Evolutionary conservation across 2,797 vertebrate genomes (phyloP).

Genomic region (Gambelia wislizenii): DNA sequence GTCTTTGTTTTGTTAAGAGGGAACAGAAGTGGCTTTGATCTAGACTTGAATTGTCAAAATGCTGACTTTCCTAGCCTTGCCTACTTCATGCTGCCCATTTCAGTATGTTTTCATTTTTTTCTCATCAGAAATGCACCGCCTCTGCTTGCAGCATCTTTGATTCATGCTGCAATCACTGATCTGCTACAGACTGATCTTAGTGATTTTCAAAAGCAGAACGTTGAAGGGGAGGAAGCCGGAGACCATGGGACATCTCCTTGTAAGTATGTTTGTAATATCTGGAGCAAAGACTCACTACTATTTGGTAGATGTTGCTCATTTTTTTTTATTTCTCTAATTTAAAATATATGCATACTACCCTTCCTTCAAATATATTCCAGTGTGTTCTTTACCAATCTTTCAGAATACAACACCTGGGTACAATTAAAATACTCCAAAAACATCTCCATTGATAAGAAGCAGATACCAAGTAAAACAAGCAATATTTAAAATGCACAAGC

Average conservation of each 20-base stretch:
- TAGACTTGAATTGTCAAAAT: background rate
- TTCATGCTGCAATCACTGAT: slow-evolving; percentile 81
- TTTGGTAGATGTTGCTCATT: background rate
- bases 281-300: background rate
- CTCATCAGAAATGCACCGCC: slow-evolving; percentile 78
- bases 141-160: slow-evolving; percentile 80
- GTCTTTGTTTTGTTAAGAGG: background rate
- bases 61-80: background rate
- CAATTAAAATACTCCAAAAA: background rate
- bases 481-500: background rate
- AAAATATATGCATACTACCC: background rate
- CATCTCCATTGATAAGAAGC: background rate
- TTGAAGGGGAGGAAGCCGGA: slow-evolving; percentile 69
- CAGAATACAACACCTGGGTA: background rate
- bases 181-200: slow-evolving; percentile 85
- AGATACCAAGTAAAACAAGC: background rate
- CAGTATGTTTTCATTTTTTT: slow-evolving; percentile 36
- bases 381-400: background rate
- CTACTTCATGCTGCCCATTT: background rate
- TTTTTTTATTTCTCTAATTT: background rate
- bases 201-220: slow-evolving; percentile 79
- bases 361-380: background rate
- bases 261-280: slow-evolving; percentile 57
- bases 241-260: slow-evolving; percentile 61
- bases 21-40: background rate